Percentiles rank a stretch among this genome's conserved stretches.
These are phyloP conservation scores for Aricia agestis DNA, from an alignment of 1,140 invertebrate genomes.

Conservation along the genomic window DNA sequence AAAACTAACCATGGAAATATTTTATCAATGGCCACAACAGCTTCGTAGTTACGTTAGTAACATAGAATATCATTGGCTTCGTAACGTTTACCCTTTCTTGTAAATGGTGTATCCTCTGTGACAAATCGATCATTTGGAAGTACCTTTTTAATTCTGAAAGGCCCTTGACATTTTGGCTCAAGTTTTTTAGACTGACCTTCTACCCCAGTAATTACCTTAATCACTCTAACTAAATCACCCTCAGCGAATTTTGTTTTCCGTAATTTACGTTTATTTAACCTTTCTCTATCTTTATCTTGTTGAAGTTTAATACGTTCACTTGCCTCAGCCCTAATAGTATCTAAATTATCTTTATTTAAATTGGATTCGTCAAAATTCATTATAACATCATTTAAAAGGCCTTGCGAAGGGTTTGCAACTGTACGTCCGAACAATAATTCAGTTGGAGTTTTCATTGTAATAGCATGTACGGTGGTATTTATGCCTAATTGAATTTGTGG, in stretches of 20 bases:
- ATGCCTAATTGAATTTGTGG: constrained; percentile 33
- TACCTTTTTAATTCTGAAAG: constrained; percentile 23
- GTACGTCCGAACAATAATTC: constrained; percentile 36
- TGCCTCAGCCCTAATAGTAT: constrained; percentile 18
- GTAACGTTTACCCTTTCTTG: constrained; percentile 12
- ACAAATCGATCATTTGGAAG: constrained; percentile 25
- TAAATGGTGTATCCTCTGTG: constrained; percentile 8
- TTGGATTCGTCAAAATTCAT: constrained; percentile 25
- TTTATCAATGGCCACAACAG: neutral
- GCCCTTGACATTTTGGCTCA: constrained; percentile 20
- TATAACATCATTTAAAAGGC: constrained; percentile 25
- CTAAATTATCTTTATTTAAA: constrained; percentile 20
- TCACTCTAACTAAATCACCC: constrained; percentile 31
- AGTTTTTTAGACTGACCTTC: constrained; percentile 23
- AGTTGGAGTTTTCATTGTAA: constrained; percentile 28
- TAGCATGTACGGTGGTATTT: constrained; percentile 34
- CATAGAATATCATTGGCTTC: too few relatives aligned
- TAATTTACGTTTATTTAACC: constrained; percentile 25
- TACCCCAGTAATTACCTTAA: neutral
- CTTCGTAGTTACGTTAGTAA: too few relatives aligned
- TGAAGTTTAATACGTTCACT: constrained; percentile 22
- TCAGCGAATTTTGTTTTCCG: constrained; percentile 22
- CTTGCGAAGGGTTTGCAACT: constrained; percentile 23
- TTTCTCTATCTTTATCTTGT: constrained; percentile 24
- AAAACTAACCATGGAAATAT: constrained; percentile 4